Conservation (phyloP, 1,140 invertebrate genomes). For the Drosophila ananassae region DNA sequence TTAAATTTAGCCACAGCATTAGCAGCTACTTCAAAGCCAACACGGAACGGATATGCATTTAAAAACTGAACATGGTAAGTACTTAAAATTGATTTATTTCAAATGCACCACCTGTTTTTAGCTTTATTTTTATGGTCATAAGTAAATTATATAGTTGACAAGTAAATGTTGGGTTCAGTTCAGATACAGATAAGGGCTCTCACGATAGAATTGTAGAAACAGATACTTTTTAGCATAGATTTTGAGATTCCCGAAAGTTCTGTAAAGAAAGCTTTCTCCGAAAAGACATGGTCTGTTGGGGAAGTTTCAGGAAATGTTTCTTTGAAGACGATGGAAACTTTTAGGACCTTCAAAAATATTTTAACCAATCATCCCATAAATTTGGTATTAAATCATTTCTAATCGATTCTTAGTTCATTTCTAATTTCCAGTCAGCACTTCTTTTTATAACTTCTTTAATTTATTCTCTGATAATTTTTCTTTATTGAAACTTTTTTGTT, state of each 20-base stretch:
- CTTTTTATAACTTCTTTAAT: slow-evolving; percentile 22
- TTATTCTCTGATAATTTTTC: slow-evolving; percentile 46
- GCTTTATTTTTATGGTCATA: neutral
- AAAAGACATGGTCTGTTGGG: neutral
- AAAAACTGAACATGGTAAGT: slow-evolving; percentile 68
- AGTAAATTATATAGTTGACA: slow-evolving; percentile 11
- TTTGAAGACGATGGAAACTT: neutral
- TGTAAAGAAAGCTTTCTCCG: slow-evolving; percentile 45
- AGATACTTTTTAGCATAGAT: neutral
- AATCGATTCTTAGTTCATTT: slow-evolving; percentile 37
- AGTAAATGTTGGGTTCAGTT: neutral
- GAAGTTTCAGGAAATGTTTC: slow-evolving; percentile 6
- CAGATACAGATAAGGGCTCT: slow-evolving; percentile 1
- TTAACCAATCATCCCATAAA: slow-evolving; percentile 11
- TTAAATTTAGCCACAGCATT: slow-evolving; percentile 71
- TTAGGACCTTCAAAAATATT: slow-evolving; percentile 4
- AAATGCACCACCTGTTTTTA: neutral
- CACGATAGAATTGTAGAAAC: slow-evolving; percentile 2
- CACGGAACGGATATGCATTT: slow-evolving; percentile 75
- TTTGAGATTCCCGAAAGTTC: slow-evolving; percentile 51
- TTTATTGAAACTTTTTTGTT: slow-evolving; percentile 42
- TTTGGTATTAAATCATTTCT: slow-evolving; percentile 18
- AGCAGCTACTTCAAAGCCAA: slow-evolving; percentile 41
- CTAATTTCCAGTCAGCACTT: slow-evolving; percentile 40
- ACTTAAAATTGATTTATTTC: slow-evolving; percentile 28